Evolutionary conservation across 2,113 vertebrate species (phyloP).

Genomic region (Callionymus lyra): DNA sequence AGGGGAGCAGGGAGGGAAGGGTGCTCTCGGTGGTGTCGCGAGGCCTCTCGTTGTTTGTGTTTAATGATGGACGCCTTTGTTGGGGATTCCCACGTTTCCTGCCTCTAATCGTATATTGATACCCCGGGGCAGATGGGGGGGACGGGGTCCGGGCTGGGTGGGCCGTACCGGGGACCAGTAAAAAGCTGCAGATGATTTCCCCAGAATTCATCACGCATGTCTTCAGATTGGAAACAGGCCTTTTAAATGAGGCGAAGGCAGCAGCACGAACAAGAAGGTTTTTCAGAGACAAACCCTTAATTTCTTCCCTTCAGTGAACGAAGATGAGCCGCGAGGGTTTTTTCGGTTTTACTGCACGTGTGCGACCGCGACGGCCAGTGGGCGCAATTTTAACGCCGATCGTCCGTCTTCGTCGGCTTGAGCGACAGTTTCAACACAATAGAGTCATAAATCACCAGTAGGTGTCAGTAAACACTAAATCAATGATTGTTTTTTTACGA

Average conservation of each 20-base stretch:
- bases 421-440: too few relatives aligned
- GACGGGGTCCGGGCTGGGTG: conserved; percentile 59
- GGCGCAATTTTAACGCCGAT: too few relatives aligned
- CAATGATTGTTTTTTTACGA: too few relatives aligned
- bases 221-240: conserved; percentile 66
- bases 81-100: conserved; percentile 69
- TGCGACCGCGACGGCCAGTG: too few relatives aligned
- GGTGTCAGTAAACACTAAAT: too few relatives aligned
- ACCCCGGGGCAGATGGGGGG: conserved; percentile 45
- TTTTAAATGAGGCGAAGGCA: conserved; percentile 42
- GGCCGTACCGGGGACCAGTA: conserved; percentile 47
- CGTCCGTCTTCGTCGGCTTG: too few relatives aligned
- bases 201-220: conserved; percentile 68
- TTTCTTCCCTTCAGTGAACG: too few relatives aligned
- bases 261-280: conserved; percentile 24
- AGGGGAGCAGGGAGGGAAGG: conserved; percentile 26
- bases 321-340: too few relatives aligned
- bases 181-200: conserved; percentile 66
- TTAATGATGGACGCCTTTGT: conserved; percentile 62
- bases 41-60: conserved; percentile 58
- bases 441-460: too few relatives aligned
- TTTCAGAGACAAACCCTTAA: too few relatives aligned
- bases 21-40: conserved; percentile 41
- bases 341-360: too few relatives aligned
- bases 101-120: conserved; percentile 64